Base-by-base conservation (phyloP, 2,113 vertebrate species). In the Montifringilla adamsi region DNA sequence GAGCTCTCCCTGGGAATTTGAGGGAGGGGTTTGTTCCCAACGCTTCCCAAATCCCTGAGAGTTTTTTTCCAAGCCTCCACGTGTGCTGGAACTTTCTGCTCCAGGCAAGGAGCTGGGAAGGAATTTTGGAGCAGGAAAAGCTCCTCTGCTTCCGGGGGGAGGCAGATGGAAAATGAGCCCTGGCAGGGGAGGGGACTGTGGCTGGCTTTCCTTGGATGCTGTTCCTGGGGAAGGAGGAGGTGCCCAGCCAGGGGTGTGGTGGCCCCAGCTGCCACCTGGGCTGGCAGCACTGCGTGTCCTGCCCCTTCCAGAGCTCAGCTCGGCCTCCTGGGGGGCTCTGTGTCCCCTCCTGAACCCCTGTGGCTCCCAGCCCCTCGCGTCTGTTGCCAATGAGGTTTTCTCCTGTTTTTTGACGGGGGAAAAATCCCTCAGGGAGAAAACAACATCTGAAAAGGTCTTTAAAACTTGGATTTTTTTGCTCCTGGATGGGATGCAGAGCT, bases 311-410 rank as follows among this genome's bases (percentile, higher is more conserved):
- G 78, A 41, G 70, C 82, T 44, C 46, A 5, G 53, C 64, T 56
- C 1, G 0, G 27, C 77, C 56, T 82, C 46, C 11, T 15, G 13
- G 9, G 10, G 35, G 15, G 6, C 15, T 41, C 72, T 3, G 4
- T 19, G 44, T 33, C 59, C 46, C 49, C 30, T 53, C 55, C 67
- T 26, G 55, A 33, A 1, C n/a, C 49, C 68, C 50, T 72, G 43
- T 56, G 46, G 4, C 62, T 56, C 46, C 31, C 46, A 43, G 15
- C n/a, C 43, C 35, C 15, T 28, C 0, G 0, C 18, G 14, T 8
- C 3, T 3, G 6, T 6, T 20, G 13, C 72, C 27, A 24, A 0
- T 19, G 43, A 66, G 31, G 39, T 72, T 81, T 72, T 72, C 1
- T 5, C 14, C 18, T 58, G 30, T 4, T 11, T 63, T 58, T 64